Base-by-base conservation (phyloP, 2,797 vertebrate genomes). In the Thunnus albacares region DNA sequence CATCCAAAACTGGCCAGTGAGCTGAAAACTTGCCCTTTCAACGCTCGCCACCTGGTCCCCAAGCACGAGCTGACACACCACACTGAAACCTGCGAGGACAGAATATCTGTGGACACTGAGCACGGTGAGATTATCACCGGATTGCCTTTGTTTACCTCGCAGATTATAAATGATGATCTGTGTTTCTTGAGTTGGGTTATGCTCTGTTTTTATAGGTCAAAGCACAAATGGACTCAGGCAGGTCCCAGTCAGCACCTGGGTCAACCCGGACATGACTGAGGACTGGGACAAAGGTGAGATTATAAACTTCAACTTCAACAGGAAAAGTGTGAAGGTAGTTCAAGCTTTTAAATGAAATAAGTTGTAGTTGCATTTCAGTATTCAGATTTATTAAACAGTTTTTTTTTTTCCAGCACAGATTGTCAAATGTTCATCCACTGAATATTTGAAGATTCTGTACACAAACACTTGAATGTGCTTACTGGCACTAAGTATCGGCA, bases 21-120 rank as follows among this genome's bases (percentile, higher is more conserved):
- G 78, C 86, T 98, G 18, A 96, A 95, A 80, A 95, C 96, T 1
- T 98, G 97, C 78, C 97, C 97, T 1, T 98, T 95, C 69, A 98
- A 98, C 75, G 97, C 97, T 67, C 94, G 95, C 53, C 97, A 98
- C 86, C 89, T 97, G 70, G 85, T 98, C 26, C 95, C 92, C 5
- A 94, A 89, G 43, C 86, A 95, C 1, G 95, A 98, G 87, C 92
- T 98, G 75, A 89, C 86, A 1, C 84, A 81, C 80, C 97, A 98
- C 71, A 96, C 92, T 6, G 92, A 95, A 45, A 96, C 92, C 84
- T 98, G 97, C 11, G 93, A 92, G 49, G 90, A 98, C 85, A 71
- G 90, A 30, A 58, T 56, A 1, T 18, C 65, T 12, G 18, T 92
- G 53, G 52, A 69, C 5, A 1, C 45, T 3, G 85, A 85, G 17